These are phyloP conservation scores for Thrips palmi DNA, from an alignment of 1,140 invertebrate genomes.

Conservation along the genomic window DNA sequence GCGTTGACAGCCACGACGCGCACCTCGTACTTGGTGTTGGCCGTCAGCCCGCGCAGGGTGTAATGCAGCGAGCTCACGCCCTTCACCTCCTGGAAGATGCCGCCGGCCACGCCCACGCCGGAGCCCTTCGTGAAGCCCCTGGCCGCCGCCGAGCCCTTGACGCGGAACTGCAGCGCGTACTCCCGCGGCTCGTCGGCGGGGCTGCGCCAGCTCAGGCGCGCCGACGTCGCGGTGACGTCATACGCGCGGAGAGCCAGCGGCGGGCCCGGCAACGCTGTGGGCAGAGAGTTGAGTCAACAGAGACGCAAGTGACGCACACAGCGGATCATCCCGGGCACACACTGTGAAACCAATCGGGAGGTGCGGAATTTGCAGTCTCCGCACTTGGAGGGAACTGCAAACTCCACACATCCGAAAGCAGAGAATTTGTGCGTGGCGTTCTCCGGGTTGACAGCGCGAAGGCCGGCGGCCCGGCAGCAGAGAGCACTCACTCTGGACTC, in stretches of 20 bases:
- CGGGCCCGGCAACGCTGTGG: constrained; percentile 65
- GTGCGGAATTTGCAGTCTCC: too few species aligned
- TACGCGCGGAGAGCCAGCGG: constrained; percentile 74
- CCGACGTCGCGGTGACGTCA: constrained; percentile 82
- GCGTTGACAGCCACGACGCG: constrained; percentile 87
- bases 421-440: too few species aligned
- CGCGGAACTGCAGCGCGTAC: constrained; percentile 91
- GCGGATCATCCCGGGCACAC: too few species aligned
- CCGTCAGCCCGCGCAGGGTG: constrained; percentile 68
- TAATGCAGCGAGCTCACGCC: constrained; percentile 87
- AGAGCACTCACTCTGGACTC: constrained; percentile 80
- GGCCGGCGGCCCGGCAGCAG: not conserved
- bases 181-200: constrained; percentile 73
- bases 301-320: not conserved
- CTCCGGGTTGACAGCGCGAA: not conserved
- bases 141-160: too few species aligned
- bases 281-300: constrained; percentile 9
- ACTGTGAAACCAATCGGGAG: too few species aligned
- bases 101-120: too few species aligned
- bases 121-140: too few species aligned
- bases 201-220: constrained; percentile 80
- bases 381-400: too few species aligned
- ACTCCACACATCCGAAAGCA: too few species aligned
- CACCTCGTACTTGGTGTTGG: constrained; percentile 94
- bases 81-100: constrained; percentile 70